Evolutionary conservation across 2,113 vertebrate genomes (phyloP).

Genomic region (human): GRCh38 chr6:24456501-24457000

Average conservation of each 20-base stretch:
- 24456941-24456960: too few relatives aligned
- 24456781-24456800: background rate
- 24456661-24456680: background rate
- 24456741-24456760: background rate
- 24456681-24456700: background rate
- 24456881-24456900: background rate
- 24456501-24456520: conserved; percentile 85
- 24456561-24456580: background rate
- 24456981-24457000: too few relatives aligned
- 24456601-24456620: conserved; percentile 68
- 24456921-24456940: too few relatives aligned
- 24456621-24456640: conserved; percentile 81
- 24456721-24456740: background rate
- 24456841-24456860: rapidly evolving
- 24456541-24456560: conserved; percentile 78
- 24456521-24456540: conserved; percentile 82
- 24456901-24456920: too few relatives aligned
- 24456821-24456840: rapidly evolving
- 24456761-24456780: background rate
- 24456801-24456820: background rate
- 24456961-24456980: too few relatives aligned
- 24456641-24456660: conserved; percentile 41
- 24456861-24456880: rapidly evolving
- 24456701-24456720: background rate
- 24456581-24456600: conserved; percentile 51